Evolutionary conservation across 2,888 invertebrate species (phyloP), one percentile per base, ranked within the genome.

Genomic region (Sphaeridia pumilis): DNA sequence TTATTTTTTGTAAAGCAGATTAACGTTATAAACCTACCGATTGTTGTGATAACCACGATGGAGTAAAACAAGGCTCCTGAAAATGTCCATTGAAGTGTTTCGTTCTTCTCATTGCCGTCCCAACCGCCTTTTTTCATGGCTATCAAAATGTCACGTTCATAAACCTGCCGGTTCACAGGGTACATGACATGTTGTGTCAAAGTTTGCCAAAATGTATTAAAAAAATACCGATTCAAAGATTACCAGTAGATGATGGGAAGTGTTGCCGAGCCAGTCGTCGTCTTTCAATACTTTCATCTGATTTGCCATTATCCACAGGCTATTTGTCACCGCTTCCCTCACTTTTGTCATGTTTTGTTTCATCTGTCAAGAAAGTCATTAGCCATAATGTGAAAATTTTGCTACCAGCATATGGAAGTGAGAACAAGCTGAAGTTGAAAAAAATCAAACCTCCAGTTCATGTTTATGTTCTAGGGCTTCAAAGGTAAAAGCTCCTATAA

Each of bases 51-150:
- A 17, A 92, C 90, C 64, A 93, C 89, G 68, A 93, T 92, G 63
- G 90, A 90, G 75, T 92, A 93, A 73, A 94, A 87, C n/a, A 94
- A 76, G 0, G 92, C 87, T 14, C 92, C 92, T 20, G 83, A 83
- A 71, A 83, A 84, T 42, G 87, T 87, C 89, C 89, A 87, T 70
- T 89, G 87, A 5, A 75, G 71, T 50, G 72, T 73, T 12, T 71
- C 68, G 1, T 66, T 65, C 47, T 73, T 72, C 56, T 76, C 76
- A 25, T 55, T 52, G 1, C 64, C 64, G 57, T 65, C 63, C 67
- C 79, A 81, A 46, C 92, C 90, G 67, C 89, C 53, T 44, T 64
- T 63, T 67, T 84, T 87, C 78, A 92, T 89, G 64, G 87, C 85
- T 58, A 78, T 75, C 52, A 89, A 74, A 53, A 93, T 78, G 35